These are phyloP conservation scores for Pogona vitticeps DNA, from an alignment of 2,113 vertebrate genomes.

Conservation along the genomic window DNA sequence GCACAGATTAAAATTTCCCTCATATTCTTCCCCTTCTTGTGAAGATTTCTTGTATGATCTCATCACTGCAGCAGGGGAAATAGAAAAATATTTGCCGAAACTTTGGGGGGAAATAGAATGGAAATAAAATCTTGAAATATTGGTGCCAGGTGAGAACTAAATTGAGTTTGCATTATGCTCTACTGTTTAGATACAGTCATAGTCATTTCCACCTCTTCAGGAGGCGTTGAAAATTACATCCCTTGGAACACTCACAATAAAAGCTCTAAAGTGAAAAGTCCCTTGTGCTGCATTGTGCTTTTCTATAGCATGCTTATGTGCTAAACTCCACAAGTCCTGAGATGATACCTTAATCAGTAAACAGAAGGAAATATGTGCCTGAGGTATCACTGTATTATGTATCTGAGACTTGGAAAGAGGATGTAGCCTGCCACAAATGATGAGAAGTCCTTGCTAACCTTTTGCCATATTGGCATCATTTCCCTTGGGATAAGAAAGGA, in stretches of 20 bases:
- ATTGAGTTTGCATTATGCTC: background rate
- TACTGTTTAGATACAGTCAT: background rate
- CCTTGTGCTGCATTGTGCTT: background rate
- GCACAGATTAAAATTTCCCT: background rate
- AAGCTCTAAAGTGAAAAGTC: background rate
- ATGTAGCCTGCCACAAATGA: slow-evolving; percentile 34
- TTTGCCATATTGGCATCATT: slow-evolving; percentile 60
- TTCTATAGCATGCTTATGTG: background rate
- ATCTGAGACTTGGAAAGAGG: slow-evolving; percentile 25
- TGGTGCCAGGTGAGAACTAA: background rate
- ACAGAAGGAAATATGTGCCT: background rate
- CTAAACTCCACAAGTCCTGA: slow-evolving; percentile 11
- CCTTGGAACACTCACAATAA: background rate
- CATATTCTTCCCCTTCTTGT: background rate
- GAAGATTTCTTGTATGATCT: background rate
- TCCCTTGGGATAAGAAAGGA: slow-evolving; percentile 55
- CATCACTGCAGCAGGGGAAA: background rate
- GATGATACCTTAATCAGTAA: background rate
- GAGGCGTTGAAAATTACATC: background rate
- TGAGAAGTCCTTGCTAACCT: slow-evolving; percentile 59
- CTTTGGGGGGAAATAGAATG: background rate
- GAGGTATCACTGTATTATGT: slow-evolving; percentile 15
- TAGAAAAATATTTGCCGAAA: background rate
- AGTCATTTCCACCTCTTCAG: slow-evolving; percentile 11
- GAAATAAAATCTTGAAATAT: slow-evolving; percentile 17